Conservation (phyloP, 2,113 vertebrate genomes). For the Cyanoliseus patagonus region DNA sequence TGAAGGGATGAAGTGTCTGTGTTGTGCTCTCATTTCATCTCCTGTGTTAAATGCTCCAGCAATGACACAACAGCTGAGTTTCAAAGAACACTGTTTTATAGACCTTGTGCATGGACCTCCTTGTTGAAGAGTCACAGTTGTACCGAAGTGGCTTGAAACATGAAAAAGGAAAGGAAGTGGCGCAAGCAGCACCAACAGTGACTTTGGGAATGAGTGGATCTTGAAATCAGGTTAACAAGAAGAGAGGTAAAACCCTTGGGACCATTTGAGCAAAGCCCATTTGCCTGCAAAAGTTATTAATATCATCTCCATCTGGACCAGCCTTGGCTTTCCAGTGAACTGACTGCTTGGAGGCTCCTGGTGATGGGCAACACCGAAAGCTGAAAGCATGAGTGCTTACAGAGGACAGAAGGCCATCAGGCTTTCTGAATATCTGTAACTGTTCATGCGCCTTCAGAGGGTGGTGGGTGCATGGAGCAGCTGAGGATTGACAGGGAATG, state of each 20-base stretch:
- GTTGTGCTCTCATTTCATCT: constrained; percentile 43
- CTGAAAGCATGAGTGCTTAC: not conserved
- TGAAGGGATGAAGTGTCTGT: constrained; percentile 3
- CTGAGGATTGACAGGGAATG: not conserved
- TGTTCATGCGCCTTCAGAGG: not conserved
- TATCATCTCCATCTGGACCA: not conserved
- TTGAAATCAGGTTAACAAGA: not conserved
- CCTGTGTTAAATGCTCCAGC: not conserved
- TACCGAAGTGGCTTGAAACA: not conserved
- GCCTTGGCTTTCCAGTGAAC: not conserved
- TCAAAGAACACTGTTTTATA: not conserved
- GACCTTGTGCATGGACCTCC: not conserved
- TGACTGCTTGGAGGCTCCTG: accelerated
- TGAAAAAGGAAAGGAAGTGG: not conserved
- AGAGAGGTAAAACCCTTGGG: not conserved
- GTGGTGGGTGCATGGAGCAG: not conserved
- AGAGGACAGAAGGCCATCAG: not conserved
- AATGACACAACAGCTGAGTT: constrained; percentile 26
- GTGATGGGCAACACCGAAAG: not conserved
- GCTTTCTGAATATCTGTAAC: not conserved
- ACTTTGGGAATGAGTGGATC: constrained; percentile 1
- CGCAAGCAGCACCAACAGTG: not conserved
- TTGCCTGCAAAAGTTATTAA: not conserved
- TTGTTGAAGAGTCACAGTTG: not conserved
- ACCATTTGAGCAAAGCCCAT: not conserved